These are phyloP conservation scores for Lasiurus borealis DNA, from an alignment of 2,113 vertebrate species.

Conservation along the genomic window DNA sequence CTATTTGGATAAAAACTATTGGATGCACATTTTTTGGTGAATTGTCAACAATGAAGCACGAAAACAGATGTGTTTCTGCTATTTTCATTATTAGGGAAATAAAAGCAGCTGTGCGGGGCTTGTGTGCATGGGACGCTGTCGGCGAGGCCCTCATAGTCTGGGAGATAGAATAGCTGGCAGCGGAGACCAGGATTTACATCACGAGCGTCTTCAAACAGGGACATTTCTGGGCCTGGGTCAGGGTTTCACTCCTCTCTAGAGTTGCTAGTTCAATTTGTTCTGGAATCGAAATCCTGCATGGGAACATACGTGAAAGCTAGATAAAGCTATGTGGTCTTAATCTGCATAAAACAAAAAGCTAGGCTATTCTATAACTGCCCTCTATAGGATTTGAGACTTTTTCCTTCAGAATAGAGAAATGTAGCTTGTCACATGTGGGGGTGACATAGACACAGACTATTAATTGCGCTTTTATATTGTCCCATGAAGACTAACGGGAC, in stretches of 20 bases:
- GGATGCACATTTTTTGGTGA: slow-evolving; percentile 57
- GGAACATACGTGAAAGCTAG: background rate
- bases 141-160: background rate
- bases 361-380: background rate
- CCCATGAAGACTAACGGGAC: background rate
- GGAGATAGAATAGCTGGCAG: slow-evolving; percentile 42
- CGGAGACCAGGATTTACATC: background rate
- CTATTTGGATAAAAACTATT: slow-evolving; percentile 69
- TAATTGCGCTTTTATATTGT: background rate
- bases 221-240: background rate
- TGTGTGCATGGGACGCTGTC: slow-evolving; percentile 25
- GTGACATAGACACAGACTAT: background rate
- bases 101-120: slow-evolving; percentile 67
- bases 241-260: background rate
- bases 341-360: slow-evolving; percentile 15
- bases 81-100: slow-evolving; percentile 69
- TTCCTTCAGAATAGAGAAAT: background rate
- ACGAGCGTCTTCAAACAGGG: slow-evolving; percentile 45
- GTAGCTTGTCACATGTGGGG: background rate
- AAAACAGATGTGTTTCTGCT: slow-evolving; percentile 79
- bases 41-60: slow-evolving; percentile 65
- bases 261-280: background rate
- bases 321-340: background rate
- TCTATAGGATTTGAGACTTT: background rate
- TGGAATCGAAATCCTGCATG: background rate